phyloP scores from a whole-genome alignment of 2,888 invertebrate genomes.

The Tinea trinotella region DNA sequence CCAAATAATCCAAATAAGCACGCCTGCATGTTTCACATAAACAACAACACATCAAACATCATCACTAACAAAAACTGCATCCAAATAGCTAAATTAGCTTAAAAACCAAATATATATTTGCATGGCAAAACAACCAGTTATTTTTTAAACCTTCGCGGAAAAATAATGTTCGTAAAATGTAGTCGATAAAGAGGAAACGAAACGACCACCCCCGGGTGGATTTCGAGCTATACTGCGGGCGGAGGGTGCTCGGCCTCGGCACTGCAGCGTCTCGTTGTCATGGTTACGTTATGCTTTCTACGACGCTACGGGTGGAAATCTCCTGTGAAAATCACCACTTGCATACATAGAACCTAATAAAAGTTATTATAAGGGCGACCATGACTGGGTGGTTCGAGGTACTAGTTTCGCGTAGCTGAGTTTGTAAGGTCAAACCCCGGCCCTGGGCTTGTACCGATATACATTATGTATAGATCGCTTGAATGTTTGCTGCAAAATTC shows the following conservation, averaged over 20 bases:
- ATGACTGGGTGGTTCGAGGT: too few species aligned
- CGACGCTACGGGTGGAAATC: background rate
- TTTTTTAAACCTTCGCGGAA: background rate
- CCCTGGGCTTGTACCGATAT: too few species aligned
- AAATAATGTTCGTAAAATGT: constrained; percentile 6
- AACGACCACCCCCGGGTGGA: constrained; percentile 31
- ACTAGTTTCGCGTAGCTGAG: too few species aligned
- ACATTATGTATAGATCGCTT: too few species aligned
- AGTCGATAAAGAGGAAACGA: background rate
- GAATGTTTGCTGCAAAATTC: too few species aligned
- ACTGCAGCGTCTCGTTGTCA: constrained; percentile 65
- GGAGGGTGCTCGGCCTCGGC: constrained; percentile 53
- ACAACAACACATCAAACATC: constrained; percentile 39
- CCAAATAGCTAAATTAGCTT: constrained; percentile 28
- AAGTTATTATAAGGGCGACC: too few species aligned
- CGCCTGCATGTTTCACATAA: constrained; percentile 54
- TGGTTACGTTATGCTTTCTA: constrained; percentile 40
- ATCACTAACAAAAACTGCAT: constrained; percentile 60
- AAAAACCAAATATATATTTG: background rate
- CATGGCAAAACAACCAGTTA: background rate
- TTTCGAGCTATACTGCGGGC: constrained; percentile 50
- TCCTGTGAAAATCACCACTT: constrained; percentile 2
- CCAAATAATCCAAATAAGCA: constrained; percentile 29
- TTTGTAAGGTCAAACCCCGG: too few species aligned
- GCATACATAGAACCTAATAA: constrained; percentile 1